Base-by-base conservation (phyloP, 2,888 invertebrate species). In the Pemphredon lugubris region DNA sequence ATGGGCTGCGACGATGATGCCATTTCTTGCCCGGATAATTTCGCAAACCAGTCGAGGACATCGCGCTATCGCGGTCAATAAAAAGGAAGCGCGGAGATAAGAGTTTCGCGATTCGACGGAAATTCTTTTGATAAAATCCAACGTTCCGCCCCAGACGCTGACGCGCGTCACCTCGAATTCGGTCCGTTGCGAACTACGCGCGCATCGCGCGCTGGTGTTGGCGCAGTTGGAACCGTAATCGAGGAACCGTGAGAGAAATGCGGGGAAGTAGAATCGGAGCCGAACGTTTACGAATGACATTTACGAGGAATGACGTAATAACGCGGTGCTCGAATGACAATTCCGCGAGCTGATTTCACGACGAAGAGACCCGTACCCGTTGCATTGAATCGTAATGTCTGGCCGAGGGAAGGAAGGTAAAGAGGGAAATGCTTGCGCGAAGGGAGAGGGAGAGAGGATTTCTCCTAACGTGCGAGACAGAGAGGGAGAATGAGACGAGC, bases 1-100 rank as follows among this genome's bases (percentile, higher is more conserved):
- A 30, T 14, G 39, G n/a, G 47, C 55, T 50, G 34, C 44, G 6
- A 21, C 45, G 68, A 65, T 68, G 75, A 75, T 65, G 59, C 37
- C 68, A 72, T 32, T 59, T 40, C 26, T 47, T 37, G 26, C 16
- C 16, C 47, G 14, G 45, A 60, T 57, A 64, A 64, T 68, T 65
- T 45, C 45, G 48, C 51, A 37, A 64, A 53, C 34, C 20, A 51
- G 32, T 48, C 13, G n/a, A 50, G 37, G 14, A 40, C 47, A 9
- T 9, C 37, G 20, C 18, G 54, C 14, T 44, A 23, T 23, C 45
- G 18, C 18, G 14, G 6, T 5, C 2, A 53, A 39, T 37, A 53
- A 21, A 39, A 53, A 34, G 34, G 47, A 47, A 45, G 13, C 11
- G 6, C 6, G 14, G 6, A 47, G 47, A 47, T 30, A 30, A 30